phyloP scores from a whole-genome alignment of 1,140 invertebrate species.

The Plectrocnemia conspersa region DNA sequence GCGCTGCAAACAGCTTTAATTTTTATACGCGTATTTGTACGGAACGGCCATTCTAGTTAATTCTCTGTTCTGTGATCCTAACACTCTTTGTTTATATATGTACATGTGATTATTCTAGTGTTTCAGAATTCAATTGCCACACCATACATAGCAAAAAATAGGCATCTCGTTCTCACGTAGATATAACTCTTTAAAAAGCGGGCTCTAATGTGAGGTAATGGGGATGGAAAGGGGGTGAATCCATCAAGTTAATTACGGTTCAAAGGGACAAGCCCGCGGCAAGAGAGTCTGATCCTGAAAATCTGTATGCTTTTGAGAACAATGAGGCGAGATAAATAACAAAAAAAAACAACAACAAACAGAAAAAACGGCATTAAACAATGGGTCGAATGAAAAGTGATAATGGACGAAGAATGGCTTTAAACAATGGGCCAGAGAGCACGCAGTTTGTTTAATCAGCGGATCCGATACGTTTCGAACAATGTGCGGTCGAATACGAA shows the following conservation, averaged over 20 bases:
- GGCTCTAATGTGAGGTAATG: neutral
- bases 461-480: slow-evolving; percentile 14
- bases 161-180: slow-evolving; percentile 1
- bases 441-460: slow-evolving; percentile 19
- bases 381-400: slow-evolving; percentile 15
- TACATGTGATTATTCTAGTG: no score
- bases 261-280: neutral
- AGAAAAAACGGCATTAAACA: slow-evolving; percentile 14
- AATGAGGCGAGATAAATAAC: no score
- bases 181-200: neutral
- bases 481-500: no score
- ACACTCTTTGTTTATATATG: no score
- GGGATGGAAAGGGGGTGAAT: no score
- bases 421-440: slow-evolving; percentile 15
- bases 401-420: slow-evolving; percentile 12
- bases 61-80: no score
- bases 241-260: slow-evolving; percentile 20
- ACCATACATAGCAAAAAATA: slow-evolving; percentile 11
- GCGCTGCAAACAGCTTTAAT: no score
- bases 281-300: slow-evolving; percentile 2
- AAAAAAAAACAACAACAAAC: slow-evolving; percentile 5
- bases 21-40: no score
- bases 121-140: no score
- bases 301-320: slow-evolving; percentile 10
- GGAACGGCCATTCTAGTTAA: no score